These are phyloP conservation scores for Oxytorus armatus DNA, from an alignment of 2,888 invertebrate genomes.

Conservation along the genomic window DNA sequence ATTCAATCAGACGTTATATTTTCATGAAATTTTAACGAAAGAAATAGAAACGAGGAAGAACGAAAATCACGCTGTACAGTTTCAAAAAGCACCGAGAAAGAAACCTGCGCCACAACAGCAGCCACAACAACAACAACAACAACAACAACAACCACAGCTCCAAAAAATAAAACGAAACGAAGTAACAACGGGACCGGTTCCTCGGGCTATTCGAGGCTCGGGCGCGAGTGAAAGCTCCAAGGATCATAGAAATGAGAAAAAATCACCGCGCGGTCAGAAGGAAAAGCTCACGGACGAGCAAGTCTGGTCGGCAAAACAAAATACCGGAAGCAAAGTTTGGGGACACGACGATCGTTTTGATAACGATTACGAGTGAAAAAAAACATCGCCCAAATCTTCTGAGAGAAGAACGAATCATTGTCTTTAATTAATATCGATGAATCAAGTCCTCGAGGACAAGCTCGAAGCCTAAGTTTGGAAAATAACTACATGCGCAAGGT, in stretches of 20 bases:
- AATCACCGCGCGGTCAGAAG: constrained; percentile 66
- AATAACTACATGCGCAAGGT: too few relatives aligned
- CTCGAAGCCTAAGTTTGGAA: too few relatives aligned
- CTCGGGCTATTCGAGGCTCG: constrained; percentile 77
- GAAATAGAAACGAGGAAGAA: constrained; percentile 42
- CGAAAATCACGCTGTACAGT: constrained; percentile 29
- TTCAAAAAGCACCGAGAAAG: constrained; percentile 46
- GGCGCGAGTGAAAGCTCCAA: constrained; percentile 72
- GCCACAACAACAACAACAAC: constrained; percentile 24
- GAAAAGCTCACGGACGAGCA: constrained; percentile 72
- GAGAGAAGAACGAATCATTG: too few relatives aligned
- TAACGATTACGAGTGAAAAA: constrained; percentile 72
- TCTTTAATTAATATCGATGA: too few relatives aligned
- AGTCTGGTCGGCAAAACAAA: constrained; percentile 71
- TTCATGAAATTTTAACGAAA: constrained; percentile 59
- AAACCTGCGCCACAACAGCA: too few relatives aligned
- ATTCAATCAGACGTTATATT: constrained; percentile 50
- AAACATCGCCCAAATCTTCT: not conserved
- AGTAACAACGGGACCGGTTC: constrained; percentile 57
- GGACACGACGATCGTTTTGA: constrained; percentile 77
- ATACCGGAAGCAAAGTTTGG: constrained; percentile 73
- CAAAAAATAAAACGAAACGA: constrained; percentile 47
- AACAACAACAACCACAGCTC: constrained; percentile 18
- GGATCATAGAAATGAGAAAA: constrained; percentile 68
- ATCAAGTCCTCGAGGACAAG: too few relatives aligned